These are phyloP conservation scores for Tragulus kanchil DNA, from an alignment of 2,113 vertebrate genomes.

Conservation along the genomic window DNA sequence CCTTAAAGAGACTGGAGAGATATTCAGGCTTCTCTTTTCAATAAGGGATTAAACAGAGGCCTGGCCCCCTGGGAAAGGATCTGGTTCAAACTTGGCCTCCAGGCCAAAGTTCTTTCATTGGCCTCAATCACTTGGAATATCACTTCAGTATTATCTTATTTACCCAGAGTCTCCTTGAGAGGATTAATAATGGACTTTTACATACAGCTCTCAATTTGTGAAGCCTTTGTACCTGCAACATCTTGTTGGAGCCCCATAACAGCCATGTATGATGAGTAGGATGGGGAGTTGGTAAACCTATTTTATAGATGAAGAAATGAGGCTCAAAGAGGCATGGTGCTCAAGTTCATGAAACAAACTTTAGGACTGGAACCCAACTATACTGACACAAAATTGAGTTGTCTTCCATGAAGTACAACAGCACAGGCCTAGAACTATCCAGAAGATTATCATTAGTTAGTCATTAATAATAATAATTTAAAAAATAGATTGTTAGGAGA, in stretches of 20 bases:
- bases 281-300: not conserved
- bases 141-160: constrained; percentile 65
- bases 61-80: constrained; percentile 5
- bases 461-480: constrained; percentile 7
- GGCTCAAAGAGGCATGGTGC: not conserved
- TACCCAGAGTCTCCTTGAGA: constrained; percentile 45
- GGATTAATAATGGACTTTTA: constrained; percentile 55
- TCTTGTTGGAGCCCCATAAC: not conserved
- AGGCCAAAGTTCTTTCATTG: constrained; percentile 60
- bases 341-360: not conserved
- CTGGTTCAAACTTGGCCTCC: constrained; percentile 61
- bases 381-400: constrained; percentile 10
- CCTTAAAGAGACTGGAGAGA: constrained; percentile 47
- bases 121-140: constrained; percentile 61
- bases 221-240: not conserved
- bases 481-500: constrained; percentile 6
- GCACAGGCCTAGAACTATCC: constrained; percentile 6
- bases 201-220: constrained; percentile 7
- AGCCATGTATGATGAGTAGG: not conserved
- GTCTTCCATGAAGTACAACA: constrained; percentile 20
- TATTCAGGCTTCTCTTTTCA: constrained; percentile 54
- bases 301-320: constrained; percentile 48
- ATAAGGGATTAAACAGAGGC: constrained; percentile 57
- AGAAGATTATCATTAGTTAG: constrained; percentile 24
- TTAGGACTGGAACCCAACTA: not conserved